Evolutionary conservation across 2,113 vertebrate genomes (phyloP), one percentile per base, ranked within the genome.

Genomic region (Gallinago media): DNA sequence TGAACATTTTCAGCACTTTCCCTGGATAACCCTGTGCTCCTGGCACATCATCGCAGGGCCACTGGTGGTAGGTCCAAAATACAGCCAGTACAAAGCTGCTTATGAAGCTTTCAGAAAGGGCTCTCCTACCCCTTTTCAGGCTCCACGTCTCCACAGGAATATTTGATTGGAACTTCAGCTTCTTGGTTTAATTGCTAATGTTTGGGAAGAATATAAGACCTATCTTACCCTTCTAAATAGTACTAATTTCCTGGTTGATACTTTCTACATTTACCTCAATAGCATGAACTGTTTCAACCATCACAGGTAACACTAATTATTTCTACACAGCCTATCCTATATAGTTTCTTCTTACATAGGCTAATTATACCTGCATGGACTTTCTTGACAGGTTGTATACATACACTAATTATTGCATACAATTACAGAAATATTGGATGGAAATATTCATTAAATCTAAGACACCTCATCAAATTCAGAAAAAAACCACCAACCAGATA

Each of bases 21-120:
- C 15, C 21, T 77, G 16, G 22, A 49, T n/a, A 82, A 10, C 15
- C 3, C 10, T 17, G 9, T 49, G 21, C 31, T 89, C 74, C 38
- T 82, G 70, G 4, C 42, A 44, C 15, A 70, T 1, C 19, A 38
- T 8, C 0, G 0, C 5, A 42, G 19, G 18, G 5, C 19, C 1
- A 1, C 65, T 27, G 9, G 12, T 29, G 2, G 17, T 5, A 63
- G 56, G 17, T 29, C 31, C 2, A 1, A 89, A 89, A 84, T 50
- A 67, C 10, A 71, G 10, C 25, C 56, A 47, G 20, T 59, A 13
- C 18, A 71, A 52, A 19, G 21, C 59, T 66, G 16, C 13, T 67
- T 25, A 38, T 4, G 81, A 38, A 72, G 15, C 4, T 85, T 91
- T 67, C 38, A 67, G 50, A 54, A 81, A 36, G 56, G 32, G 2